phyloP scores from a whole-genome alignment of 2,888 invertebrate genomes.

The Volucella zonaria region DNA sequence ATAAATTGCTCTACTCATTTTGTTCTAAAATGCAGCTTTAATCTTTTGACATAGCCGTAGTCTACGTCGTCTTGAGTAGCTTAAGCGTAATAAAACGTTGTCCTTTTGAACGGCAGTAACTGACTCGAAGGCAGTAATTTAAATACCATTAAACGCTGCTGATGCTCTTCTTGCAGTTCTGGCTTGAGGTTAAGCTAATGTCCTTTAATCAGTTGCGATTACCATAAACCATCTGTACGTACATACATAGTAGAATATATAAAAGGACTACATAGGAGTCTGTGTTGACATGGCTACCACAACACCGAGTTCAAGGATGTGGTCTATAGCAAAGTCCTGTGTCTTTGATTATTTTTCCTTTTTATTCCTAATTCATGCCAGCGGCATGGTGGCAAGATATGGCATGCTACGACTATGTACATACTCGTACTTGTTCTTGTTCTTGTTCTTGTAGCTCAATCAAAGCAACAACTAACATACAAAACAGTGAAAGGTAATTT shows the following conservation, averaged over 20 bases:
- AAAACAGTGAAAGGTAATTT: conserved; percentile 60
- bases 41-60: conserved; percentile 18
- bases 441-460: conserved; percentile 40
- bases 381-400: conserved; percentile 2
- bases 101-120: conserved; percentile 24
- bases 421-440: neutral
- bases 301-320: conserved; percentile 61
- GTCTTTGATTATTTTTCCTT: conserved; percentile 61
- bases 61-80: conserved; percentile 14
- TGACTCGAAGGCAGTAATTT: conserved; percentile 64
- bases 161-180: conserved; percentile 62
- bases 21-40: conserved; percentile 35
- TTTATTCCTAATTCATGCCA: conserved; percentile 62
- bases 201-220: conserved; percentile 55
- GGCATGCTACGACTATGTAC: neutral
- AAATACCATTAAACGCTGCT: conserved; percentile 47
- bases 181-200: conserved; percentile 24
- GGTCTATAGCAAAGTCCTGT: conserved; percentile 30
- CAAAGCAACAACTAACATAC: conserved; percentile 62
- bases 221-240: conserved; percentile 23
- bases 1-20: conserved; percentile 52
- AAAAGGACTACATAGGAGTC: conserved; percentile 26
- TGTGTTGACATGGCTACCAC: conserved; percentile 61
- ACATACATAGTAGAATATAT: neutral
- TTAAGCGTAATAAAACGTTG: conserved; percentile 13